A percentile compares a stretch with the other conserved stretches of the same genome.
Evolutionary conservation across 1,140 invertebrate species (phyloP).

Genomic region (Rhopalosiphum maidis): DNA sequence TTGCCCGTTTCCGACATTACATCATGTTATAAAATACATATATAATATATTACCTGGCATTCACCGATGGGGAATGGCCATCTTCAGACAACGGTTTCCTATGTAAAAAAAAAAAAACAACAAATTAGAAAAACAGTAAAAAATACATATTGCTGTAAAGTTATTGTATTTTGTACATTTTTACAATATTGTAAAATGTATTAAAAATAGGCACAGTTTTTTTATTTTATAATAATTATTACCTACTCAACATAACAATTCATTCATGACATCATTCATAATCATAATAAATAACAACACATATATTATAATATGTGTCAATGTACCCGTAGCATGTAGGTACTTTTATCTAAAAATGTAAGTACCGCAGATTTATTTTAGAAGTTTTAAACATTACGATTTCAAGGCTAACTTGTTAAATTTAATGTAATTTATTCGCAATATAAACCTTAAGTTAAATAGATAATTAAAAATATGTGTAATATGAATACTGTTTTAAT

Average conservation of each 20-base stretch:
- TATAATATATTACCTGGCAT: conserved; percentile 44
- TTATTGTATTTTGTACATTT: neutral
- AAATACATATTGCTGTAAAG: neutral
- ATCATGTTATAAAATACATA: neutral
- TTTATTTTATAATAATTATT: neutral
- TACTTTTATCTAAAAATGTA: neutral
- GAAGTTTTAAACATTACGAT: neutral
- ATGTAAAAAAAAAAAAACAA: neutral
- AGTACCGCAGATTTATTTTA: neutral
- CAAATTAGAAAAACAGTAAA: neutral
- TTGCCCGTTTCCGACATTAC: neutral
- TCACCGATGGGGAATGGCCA: conserved; percentile 27
- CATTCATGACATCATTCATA: neutral
- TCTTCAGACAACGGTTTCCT: conserved; percentile 46
- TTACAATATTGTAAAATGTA: neutral
- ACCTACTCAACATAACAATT: neutral
- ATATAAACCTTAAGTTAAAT: neutral
- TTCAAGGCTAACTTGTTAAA: conserved; percentile 1
- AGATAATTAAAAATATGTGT: neutral
- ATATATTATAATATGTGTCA: neutral
- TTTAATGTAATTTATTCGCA: neutral
- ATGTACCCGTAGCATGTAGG: neutral
- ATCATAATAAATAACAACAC: neutral
- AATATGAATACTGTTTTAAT: neutral
- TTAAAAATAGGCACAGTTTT: neutral